Evolutionary conservation across 2,797 vertebrate genomes (phyloP).

Genomic region (Ctenopoma kingsleyae): DNA sequence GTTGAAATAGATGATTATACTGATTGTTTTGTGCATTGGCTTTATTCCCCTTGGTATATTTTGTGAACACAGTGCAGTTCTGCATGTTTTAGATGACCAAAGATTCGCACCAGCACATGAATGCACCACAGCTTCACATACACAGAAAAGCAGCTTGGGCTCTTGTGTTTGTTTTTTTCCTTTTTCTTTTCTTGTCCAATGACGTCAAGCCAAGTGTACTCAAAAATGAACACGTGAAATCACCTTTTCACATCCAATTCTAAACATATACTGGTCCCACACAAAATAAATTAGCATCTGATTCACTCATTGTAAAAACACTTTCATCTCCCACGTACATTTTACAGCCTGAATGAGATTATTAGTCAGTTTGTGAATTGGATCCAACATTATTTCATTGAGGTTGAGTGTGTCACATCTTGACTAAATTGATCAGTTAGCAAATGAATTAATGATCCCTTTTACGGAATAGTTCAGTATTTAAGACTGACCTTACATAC

Average conservation of each 20-base stretch:
- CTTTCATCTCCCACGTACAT: slow-evolving; percentile 8
- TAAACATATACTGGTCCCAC: not conserved
- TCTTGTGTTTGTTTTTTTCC: not conserved
- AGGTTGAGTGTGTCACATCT: slow-evolving; percentile 28
- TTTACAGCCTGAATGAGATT: slow-evolving; percentile 15
- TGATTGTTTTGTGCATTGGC: not conserved
- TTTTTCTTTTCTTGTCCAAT: slow-evolving; percentile 17
- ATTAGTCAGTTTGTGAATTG: slow-evolving; percentile 20
- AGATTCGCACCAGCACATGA: not conserved
- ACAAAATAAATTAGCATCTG: slow-evolving; percentile 13
- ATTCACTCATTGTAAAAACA: slow-evolving; percentile 13
- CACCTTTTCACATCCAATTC: not conserved
- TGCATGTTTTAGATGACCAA: slow-evolving; percentile 1
- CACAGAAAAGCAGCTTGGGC: slow-evolving; percentile 1
- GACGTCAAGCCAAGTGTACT: slow-evolving; percentile 1
- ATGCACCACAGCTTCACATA: slow-evolving; percentile 1
- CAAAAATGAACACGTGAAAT: slow-evolving; percentile 19
- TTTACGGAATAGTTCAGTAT: slow-evolving; percentile 9
- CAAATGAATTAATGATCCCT: slow-evolving; percentile 39
- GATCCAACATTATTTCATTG: slow-evolving; percentile 29
- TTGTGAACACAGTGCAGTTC: not conserved
- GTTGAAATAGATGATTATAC: not conserved
- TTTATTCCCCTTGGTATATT: not conserved
- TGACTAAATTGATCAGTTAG: slow-evolving; percentile 41
- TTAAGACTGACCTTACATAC: slow-evolving; percentile 12